Evolutionary conservation across 2,113 vertebrate genomes (phyloP).

Genomic region (Calidris pugnax): DNA sequence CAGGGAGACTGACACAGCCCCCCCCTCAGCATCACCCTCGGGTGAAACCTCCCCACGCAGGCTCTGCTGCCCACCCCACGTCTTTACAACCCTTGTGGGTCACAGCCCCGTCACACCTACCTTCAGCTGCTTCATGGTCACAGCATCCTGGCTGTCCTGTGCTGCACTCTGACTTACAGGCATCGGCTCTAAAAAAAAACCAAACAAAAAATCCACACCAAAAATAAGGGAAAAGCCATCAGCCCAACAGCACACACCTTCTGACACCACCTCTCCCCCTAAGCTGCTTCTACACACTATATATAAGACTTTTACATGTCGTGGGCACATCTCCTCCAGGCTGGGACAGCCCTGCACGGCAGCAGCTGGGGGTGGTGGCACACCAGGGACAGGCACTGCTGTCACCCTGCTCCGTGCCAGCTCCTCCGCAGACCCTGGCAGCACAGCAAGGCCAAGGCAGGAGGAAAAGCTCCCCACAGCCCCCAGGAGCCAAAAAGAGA

Average conservation of each 20-base stretch:
- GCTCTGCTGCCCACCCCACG: not conserved
- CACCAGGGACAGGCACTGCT: not conserved
- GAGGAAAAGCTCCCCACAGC: not conserved
- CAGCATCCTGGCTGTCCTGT: conserved; percentile 68
- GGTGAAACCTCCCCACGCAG: not conserved
- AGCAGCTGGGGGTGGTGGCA: not conserved
- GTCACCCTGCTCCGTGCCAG: not conserved
- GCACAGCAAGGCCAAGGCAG: not conserved
- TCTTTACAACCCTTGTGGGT: not conserved
- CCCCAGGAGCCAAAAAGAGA: not conserved
- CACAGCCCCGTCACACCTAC: conserved; percentile 36
- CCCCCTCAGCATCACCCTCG: not conserved
- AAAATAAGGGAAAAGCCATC: not conserved
- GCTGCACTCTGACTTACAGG: conserved; percentile 69
- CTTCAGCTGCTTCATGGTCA: conserved; percentile 67
- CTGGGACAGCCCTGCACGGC: not conserved
- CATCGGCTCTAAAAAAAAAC: conserved; percentile 72
- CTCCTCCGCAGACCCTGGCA: not conserved
- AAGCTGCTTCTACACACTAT: too few species aligned
- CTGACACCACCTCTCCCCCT: too few species aligned
- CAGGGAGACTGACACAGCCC: not conserved
- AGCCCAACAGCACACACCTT: too few species aligned
- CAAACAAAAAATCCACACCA: too few species aligned
- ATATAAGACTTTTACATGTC: too few species aligned
- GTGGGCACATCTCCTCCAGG: not conserved